phyloP scores from a whole-genome alignment of 2,797 vertebrate genomes.

The Tadarida brasiliensis region DNA sequence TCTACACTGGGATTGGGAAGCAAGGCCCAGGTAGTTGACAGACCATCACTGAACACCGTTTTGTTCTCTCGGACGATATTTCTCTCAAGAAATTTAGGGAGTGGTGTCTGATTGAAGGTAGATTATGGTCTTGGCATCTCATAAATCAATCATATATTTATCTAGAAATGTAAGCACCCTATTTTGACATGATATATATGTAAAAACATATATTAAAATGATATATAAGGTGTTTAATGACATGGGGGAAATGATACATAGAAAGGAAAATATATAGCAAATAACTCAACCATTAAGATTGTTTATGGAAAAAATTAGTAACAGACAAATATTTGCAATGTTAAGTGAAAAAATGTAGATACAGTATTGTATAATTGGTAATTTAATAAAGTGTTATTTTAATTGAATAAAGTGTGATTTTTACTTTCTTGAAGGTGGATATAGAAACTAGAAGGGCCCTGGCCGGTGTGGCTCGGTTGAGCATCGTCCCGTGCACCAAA shows the following conservation, averaged over 20 bases:
- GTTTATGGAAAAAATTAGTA: neutral
- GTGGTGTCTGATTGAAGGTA: neutral
- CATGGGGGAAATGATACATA: neutral
- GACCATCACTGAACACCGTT: neutral
- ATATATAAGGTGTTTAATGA: constrained; percentile 27
- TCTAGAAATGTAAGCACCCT: neutral
- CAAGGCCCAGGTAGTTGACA: neutral
- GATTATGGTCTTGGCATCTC: neutral
- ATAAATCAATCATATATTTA: constrained; percentile 1
- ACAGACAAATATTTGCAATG: neutral
- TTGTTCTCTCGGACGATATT: neutral
- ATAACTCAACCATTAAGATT: neutral
- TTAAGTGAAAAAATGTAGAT: neutral
- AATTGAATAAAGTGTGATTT: neutral
- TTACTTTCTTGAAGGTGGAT: neutral
- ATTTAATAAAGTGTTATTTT: neutral
- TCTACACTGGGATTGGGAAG: neutral
- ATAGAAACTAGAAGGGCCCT: neutral
- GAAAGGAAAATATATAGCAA: neutral
- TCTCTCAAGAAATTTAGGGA: neutral
- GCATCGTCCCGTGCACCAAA: no score
- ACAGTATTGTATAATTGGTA: neutral
- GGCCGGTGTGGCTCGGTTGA: no score
- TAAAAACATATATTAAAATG: neutral
- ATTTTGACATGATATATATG: neutral